Conservation (phyloP, 2,113 vertebrate genomes). For the Arizona elegans region DNA sequence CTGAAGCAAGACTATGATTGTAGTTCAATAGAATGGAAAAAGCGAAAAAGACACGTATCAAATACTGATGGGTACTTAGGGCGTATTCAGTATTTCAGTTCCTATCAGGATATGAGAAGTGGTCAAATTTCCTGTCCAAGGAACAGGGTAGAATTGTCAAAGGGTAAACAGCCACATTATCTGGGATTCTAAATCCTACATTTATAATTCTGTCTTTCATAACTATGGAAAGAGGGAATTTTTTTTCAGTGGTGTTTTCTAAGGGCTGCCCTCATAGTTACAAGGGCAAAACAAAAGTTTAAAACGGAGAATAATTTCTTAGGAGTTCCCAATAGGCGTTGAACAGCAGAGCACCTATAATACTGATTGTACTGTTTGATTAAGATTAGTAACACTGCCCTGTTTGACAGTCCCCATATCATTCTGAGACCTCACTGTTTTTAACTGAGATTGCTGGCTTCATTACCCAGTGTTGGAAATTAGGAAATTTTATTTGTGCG, state of each 20-base stretch:
- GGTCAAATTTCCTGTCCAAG: not conserved
- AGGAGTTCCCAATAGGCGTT: not conserved
- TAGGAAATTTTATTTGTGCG: not conserved
- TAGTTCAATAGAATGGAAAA: not conserved
- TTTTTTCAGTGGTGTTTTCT: not conserved
- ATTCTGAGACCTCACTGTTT: not conserved
- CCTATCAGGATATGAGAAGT: not conserved
- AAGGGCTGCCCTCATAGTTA: not conserved
- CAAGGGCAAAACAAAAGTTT: not conserved
- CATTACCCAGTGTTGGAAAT: not conserved
- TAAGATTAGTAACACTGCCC: not conserved
- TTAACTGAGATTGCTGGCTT: not conserved
- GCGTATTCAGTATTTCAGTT: not conserved
- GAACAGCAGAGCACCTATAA: not conserved
- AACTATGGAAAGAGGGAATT: not conserved
- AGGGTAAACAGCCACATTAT: not conserved
- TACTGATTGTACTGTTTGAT: not conserved
- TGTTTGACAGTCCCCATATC: not conserved
- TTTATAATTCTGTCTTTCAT: not conserved
- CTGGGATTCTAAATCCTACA: not conserved
- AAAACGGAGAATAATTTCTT: not conserved
- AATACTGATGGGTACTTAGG: not conserved
- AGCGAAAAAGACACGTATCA: not conserved
- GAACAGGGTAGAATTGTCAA: not conserved
- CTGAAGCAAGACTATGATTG: not conserved